These are phyloP conservation scores for Gavialis gangeticus DNA, from an alignment of 2,113 vertebrate species.

Conservation along the genomic window DNA sequence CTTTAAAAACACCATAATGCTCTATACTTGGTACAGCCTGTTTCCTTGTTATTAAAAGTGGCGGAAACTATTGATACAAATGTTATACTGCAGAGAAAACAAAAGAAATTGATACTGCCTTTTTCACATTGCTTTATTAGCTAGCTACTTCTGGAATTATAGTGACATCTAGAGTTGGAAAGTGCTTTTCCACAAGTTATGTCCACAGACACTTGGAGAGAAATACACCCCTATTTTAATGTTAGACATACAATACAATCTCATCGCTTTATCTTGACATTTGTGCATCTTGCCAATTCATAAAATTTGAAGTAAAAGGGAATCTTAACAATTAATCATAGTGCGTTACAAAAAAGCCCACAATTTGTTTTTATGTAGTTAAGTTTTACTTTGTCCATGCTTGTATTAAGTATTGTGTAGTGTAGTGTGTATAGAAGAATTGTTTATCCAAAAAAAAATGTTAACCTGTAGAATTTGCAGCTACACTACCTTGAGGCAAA, in stretches of 20 bases:
- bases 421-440: neutral
- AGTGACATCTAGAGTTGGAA: conserved; percentile 69
- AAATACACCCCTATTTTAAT: neutral
- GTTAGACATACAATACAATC: neutral
- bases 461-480: neutral
- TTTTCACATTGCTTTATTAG: neutral
- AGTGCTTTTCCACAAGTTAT: neutral
- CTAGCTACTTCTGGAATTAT: conserved; percentile 33
- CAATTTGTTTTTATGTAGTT: neutral
- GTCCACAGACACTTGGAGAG: neutral
- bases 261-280: neutral
- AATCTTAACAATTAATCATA: neutral
- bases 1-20: neutral
- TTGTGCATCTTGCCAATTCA: neutral
- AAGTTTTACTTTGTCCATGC: neutral
- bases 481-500: neutral
- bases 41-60: neutral
- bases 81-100: conserved; percentile 36
- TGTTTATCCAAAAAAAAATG: neutral
- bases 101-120: neutral
- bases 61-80: neutral
- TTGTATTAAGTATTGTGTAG: neutral
- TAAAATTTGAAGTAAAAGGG: neutral
- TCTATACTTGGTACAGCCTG: neutral
- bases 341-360: neutral